Percentiles rank a stretch among this genome's conserved stretches.
These are phyloP conservation scores for Tribolium freemani DNA, from an alignment of 2,888 invertebrate species.

Conservation along the genomic window DNA sequence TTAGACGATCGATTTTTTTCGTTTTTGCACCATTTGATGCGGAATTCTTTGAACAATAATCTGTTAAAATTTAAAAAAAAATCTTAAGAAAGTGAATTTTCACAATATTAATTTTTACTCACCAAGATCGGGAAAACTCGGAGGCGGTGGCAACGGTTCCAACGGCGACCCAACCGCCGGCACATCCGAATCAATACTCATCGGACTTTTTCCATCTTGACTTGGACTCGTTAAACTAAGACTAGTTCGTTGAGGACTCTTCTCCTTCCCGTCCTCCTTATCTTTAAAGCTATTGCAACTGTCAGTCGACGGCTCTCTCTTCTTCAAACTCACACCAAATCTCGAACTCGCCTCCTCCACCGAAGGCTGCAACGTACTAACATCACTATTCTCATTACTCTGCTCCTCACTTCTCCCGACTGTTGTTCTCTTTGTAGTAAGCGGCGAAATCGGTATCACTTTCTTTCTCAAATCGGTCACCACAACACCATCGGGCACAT, in stretches of 20 bases:
- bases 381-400: slow-evolving; percentile 67
- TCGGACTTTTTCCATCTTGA: slow-evolving; percentile 65
- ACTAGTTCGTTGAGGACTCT: slow-evolving; percentile 64
- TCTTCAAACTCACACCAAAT: slow-evolving; percentile 79
- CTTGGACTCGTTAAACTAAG: slow-evolving; percentile 65
- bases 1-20: too few species aligned
- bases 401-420: slow-evolving; percentile 60
- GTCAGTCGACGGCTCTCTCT: slow-evolving; percentile 75
- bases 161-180: slow-evolving; percentile 69
- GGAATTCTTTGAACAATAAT: too few species aligned
- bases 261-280: slow-evolving; percentile 65
- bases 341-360: slow-evolving; percentile 81
- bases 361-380: slow-evolving; percentile 76
- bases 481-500: slow-evolving; percentile 60
- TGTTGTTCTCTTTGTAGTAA: slow-evolving; percentile 60
- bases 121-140: slow-evolving; percentile 62
- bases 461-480: slow-evolving; percentile 63
- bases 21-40: too few species aligned
- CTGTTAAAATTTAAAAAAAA: too few species aligned
- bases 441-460: slow-evolving; percentile 61
- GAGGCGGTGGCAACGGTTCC: slow-evolving; percentile 66
- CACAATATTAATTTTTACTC: slow-evolving; percentile 47
- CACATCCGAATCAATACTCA: slow-evolving; percentile 67
- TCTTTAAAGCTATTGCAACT: slow-evolving; percentile 72
- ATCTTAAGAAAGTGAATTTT: too few species aligned